Base-by-base conservation (phyloP, 2,888 invertebrate species). In the Dusona sp. region DNA sequence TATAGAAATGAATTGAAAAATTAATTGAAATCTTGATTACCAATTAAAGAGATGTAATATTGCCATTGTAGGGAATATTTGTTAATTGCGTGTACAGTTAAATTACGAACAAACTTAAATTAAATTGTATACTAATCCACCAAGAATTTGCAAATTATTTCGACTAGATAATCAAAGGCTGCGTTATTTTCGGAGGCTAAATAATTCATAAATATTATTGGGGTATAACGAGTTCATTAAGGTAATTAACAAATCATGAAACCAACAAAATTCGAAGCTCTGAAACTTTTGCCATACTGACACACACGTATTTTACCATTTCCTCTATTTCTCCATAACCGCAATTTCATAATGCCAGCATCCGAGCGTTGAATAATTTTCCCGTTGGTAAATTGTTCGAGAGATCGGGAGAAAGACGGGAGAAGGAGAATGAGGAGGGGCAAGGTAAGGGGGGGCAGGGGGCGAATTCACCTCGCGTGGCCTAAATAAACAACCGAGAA, bases 401-500 rank as follows among this genome's bases (percentile, higher is more conserved):
- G 81, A 83, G 79, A 70, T 75, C 79, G 73, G 73, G 84, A 80
- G 87, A 84, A 67, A 78, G 78, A 78, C 22, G 67, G 13, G 65
- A 0, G 61, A 42, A 29, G 42, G 57, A 65, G 64, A 77, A 67
- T 38, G 80, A 67, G 61, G 42, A 65, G 11, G 70, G 36, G 73
- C n/a, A n/a, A 48, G 81, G 1, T 25, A 22, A 16, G 57, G 54
- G 36, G 81, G 45, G 68, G 45, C 72, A 61, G 48, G 45, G 38
- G 89, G 90, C 89, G 92, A 91, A 93, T 93, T 93, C 94, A 92
- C 93, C 93, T 93, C 94, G 92, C 90, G 90, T 94, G 94, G 93
- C 94, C 94, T 94, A 94, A 94, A 94, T 94, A 94, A 94, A 94
- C 94, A 94, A 94, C 93, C 93, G 92, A 94, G 94, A 94, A 94